A percentile compares a stretch with the other conserved stretches of the same genome.
These are phyloP conservation scores for Lithobates sylvaticus DNA, from an alignment of 2,797 vertebrate species.

Conservation along the genomic window DNA sequence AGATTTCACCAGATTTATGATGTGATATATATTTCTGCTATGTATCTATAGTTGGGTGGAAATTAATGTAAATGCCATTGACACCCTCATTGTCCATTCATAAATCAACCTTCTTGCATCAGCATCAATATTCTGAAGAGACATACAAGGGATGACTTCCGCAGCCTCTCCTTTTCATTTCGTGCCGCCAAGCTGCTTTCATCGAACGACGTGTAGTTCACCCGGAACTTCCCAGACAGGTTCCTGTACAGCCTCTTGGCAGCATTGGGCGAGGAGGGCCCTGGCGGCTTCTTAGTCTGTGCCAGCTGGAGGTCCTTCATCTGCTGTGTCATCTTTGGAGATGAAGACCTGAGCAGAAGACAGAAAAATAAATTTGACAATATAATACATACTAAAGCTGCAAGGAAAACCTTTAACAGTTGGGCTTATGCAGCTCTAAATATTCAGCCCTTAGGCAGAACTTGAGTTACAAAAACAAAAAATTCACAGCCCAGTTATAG, in stretches of 20 bases:
- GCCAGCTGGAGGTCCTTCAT: conserved; percentile 83
- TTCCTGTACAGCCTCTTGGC: conserved; percentile 93
- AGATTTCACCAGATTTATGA: too few relatives aligned
- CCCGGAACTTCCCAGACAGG: conserved; percentile 92
- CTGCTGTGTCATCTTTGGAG: conserved; percentile 89
- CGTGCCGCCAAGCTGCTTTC: conserved; percentile 80
- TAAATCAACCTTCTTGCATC: background rate
- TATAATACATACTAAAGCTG: too few relatives aligned
- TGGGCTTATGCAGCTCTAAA: background rate
- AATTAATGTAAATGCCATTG: background rate
- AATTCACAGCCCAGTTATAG: too few relatives aligned
- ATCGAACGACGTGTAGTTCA: conserved; percentile 83
- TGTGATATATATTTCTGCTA: too few relatives aligned
- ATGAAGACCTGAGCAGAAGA: conserved; percentile 80
- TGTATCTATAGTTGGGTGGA: background rate
- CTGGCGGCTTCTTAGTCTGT: conserved; percentile 80
- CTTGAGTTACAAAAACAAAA: too few relatives aligned
- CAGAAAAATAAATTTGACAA: background rate
- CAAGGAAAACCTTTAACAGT: too few relatives aligned
- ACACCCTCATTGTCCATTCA: background rate
- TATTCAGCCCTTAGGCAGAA: background rate
- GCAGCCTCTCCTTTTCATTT: conserved; percentile 85
- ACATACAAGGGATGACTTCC: conserved; percentile 87
- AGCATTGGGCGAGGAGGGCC: conserved; percentile 86
- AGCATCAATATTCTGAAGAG: background rate